Evolutionary conservation across 2,113 vertebrate genomes (phyloP), one percentile per base, ranked within the genome.

Genomic region (Phoxinus phoxinus): DNA sequence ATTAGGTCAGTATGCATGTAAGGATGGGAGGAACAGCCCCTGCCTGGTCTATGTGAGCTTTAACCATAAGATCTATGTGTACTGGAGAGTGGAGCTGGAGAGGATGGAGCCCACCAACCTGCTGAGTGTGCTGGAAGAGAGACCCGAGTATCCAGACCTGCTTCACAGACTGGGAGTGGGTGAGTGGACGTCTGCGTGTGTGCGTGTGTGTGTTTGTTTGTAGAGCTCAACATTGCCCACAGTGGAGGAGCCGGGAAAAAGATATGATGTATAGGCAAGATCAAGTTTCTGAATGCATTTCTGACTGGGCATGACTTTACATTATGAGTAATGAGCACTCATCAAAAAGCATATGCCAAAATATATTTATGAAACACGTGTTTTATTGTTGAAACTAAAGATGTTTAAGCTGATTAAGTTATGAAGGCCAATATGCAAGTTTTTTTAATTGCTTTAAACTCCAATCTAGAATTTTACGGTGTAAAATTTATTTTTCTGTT

Each of bases 1-100:
- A 86, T 6, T 90, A 99, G 98, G 98, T 51, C 96, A 98, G 48
- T 99, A 98, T 25, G 97, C 98, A 3, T 99, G 97, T 87, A 98
- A 98, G 92, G 96, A 96, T 41, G 95, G 95, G 44, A 95, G 88
- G 84, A 99, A 99, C 89, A 97, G 96, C 89, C 98, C 98, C 27
- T 99, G 98, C 84, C 92, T 99, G 15, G 97, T 99, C 67, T 99
- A 99, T 0, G 97, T 99, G 83, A 98, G 97, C 46, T 99, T 99
- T 94, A 98, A 91, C 88, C 97, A 99, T 88, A 99, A 98, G 92
- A 98, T 99, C 91, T 96, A 97, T 44, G 95, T 99, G 81, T 99
- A 99, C 92, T 99, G 97, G 97, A 97, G 96, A 87, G 97, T 99
- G 79, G 93, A 95, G 88, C 94, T 99, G 85, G 97, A 99, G 92